Base-by-base conservation (phyloP, 2,888 invertebrate species). In the Miltochrista miniata region DNA sequence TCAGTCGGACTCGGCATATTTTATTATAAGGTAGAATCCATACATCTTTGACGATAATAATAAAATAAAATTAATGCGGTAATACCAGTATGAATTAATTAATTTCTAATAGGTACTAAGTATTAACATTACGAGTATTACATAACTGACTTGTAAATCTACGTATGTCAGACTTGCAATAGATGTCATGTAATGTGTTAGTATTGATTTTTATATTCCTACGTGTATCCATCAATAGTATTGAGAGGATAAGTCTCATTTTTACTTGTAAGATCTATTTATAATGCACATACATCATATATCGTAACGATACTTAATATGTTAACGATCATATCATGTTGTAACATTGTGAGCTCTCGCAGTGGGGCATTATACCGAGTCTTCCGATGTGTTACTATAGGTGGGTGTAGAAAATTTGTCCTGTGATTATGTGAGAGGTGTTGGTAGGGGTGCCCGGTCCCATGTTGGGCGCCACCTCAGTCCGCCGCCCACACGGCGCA, bases 351-450 rank as follows among this genome's bases (percentile, higher is more conserved):
- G 39, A 49, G 56, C 31, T 44, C 35, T 49, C 29, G 44, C 48
- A 42, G 57, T 48, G 45, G 18, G 35, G 44, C 15, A 30, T 51
- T 58, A 45, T 31, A 62, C 50, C 56, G 43, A 62, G 56, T 44
- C 47, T 75, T 72, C 59, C 66, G 65, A 70, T 74, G 63, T 72
- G 72, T 75, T 67, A 72, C 72, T 74, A 72, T 65, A 67, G 44
- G 47, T 24, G 78, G 80, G 78, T 85, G 83, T 83, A 79, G 79
- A 81, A 82, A 81, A 82, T 83, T 80, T 81, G 83, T 85, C 72
- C 74, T 79, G 81, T 87, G 87, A 86, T 89, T 86, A 83, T 80
- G 74, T 79, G 77, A 78, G 81, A 73, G 82, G 78, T 71, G 76
- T 69, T 30, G 68, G 61, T 60, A 47, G 72, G 71, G 70, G 76